Evolutionary conservation across 2,113 vertebrate genomes (phyloP).

Genomic region (Neolamprologus longior): DNA sequence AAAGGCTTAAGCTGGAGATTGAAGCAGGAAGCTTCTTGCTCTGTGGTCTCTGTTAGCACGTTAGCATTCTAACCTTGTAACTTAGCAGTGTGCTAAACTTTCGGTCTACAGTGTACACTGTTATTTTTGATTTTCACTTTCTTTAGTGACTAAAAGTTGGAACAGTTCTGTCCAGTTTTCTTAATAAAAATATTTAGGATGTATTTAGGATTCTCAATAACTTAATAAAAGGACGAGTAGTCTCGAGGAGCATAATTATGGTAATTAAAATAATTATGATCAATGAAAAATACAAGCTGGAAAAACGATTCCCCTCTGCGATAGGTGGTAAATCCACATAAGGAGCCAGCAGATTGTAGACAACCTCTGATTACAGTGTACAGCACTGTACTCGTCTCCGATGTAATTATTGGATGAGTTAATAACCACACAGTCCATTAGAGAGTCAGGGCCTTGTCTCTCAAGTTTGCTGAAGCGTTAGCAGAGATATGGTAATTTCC

Average conservation of each 20-base stretch:
- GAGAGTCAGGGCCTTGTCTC: constrained; percentile 5
- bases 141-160: no score
- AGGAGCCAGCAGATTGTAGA: not conserved
- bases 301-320: not conserved
- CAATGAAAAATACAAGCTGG: not conserved
- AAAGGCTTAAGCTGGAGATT: not conserved
- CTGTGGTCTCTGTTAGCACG: not conserved
- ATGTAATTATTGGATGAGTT: constrained; percentile 18
- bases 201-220: not conserved
- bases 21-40: not conserved
- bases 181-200: not conserved
- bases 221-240: not conserved
- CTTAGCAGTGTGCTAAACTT: not conserved
- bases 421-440: constrained; percentile 27
- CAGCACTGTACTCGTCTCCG: not conserved
- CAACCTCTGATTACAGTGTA: constrained; percentile 5
- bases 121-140: not conserved
- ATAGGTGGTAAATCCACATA: not conserved
- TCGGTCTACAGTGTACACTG: not conserved
- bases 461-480: not conserved
- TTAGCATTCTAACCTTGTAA: not conserved
- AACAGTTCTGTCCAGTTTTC: not conserved
- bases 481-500: not conserved
- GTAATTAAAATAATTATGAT: not conserved
- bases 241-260: not conserved